These are phyloP conservation scores for Parasteatoda lunata DNA, from an alignment of 2,888 invertebrate genomes.

Conservation along the genomic window DNA sequence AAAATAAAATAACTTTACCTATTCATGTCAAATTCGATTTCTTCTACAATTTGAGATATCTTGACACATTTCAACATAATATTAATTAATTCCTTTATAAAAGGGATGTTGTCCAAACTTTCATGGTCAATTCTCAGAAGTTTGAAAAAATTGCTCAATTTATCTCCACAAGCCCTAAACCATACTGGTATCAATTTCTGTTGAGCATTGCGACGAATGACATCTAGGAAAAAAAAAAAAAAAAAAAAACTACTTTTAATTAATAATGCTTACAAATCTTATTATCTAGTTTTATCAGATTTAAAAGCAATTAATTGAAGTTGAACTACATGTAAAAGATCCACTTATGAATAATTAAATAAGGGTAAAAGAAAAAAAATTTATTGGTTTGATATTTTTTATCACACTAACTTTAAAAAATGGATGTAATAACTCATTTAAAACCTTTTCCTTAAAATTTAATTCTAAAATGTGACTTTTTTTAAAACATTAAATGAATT, in stretches of 20 bases:
- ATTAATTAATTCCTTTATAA: conserved; percentile 12
- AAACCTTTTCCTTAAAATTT: too few species aligned
- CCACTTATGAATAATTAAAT: background rate
- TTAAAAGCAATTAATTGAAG: background rate
- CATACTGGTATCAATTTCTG: conserved; percentile 50
- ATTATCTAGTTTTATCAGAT: background rate
- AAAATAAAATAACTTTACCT: conserved; percentile 17
- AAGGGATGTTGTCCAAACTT: conserved; percentile 32
- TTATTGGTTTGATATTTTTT: background rate
- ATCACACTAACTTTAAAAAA: too few species aligned
- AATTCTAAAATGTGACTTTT: too few species aligned
- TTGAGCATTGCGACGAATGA: conserved; percentile 49
- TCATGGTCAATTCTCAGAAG: conserved; percentile 31
- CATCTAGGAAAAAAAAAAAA: conserved; percentile 2
- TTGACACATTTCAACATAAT: conserved; percentile 37
- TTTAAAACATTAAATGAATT: too few species aligned
- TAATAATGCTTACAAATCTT: too few species aligned
- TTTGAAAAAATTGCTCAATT: conserved; percentile 34
- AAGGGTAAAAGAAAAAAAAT: background rate
- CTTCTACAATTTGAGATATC: conserved; percentile 49
- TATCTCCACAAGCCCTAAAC: conserved; percentile 56
- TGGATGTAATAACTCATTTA: too few species aligned
- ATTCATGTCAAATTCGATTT: conserved; percentile 46
- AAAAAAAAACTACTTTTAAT: background rate
- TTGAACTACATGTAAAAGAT: background rate